Evolutionary conservation across 2,797 vertebrate genomes (phyloP).

Genomic region (Phyllotis vaccarum): DNA sequence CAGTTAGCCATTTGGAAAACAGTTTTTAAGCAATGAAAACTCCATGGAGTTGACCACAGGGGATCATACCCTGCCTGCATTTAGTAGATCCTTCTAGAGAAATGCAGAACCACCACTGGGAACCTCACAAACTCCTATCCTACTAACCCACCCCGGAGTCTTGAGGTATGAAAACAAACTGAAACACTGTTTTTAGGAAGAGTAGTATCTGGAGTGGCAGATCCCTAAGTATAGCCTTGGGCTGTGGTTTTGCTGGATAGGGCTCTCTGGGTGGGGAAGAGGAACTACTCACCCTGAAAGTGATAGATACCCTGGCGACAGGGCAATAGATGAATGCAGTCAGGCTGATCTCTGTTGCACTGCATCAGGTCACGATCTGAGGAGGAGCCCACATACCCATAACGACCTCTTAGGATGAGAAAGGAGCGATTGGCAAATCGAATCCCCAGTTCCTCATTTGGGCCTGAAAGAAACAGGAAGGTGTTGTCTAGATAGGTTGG

Average conservation of each 20-base stretch:
- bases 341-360: constrained; percentile 80
- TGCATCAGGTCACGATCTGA: constrained; percentile 65
- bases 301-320: constrained; percentile 83
- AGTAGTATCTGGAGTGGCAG: background rate
- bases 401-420: constrained; percentile 77
- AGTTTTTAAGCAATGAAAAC: background rate
- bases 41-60: background rate
- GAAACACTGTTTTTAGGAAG: background rate
- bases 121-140: background rate
- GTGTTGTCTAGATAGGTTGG: background rate
- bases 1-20: background rate
- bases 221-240: background rate
- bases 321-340: constrained; percentile 82
- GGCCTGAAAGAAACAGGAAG: constrained; percentile 71
- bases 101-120: background rate
- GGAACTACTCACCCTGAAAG: constrained; percentile 81
- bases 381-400: constrained; percentile 81
- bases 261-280: background rate
- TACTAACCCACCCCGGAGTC: background rate
- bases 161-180: background rate
- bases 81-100: background rate
- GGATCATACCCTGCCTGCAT: background rate
- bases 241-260: background rate
- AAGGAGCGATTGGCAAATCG: constrained; percentile 83
- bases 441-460: constrained; percentile 80